Evolutionary conservation across 2,113 vertebrate species (phyloP).

Genomic region (Ophthalmolycus amberensis): DNA sequence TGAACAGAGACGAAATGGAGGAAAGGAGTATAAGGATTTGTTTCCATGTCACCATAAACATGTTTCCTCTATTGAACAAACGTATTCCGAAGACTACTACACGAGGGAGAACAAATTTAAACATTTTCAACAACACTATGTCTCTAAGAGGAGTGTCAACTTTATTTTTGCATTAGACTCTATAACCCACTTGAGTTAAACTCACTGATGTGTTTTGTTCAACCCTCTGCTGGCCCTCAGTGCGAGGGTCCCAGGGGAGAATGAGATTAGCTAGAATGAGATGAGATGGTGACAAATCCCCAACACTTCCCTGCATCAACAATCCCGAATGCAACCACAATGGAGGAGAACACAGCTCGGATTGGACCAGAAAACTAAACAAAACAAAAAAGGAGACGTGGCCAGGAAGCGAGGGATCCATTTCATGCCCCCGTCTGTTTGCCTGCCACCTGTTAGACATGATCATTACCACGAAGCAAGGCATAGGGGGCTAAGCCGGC

Average conservation of each 20-base stretch:
- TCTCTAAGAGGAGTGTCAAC: conserved; percentile 53
- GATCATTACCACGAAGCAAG: conserved; percentile 89
- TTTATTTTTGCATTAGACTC: conserved; percentile 54
- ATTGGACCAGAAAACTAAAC: conserved; percentile 77
- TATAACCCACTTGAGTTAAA: conserved; percentile 68
- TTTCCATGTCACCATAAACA: conserved; percentile 55
- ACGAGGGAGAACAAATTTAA: neutral
- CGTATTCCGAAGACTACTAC: conserved; percentile 15
- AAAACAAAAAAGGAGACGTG: conserved; percentile 82
- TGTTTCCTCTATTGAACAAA: conserved; percentile 61
- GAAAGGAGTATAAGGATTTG: conserved; percentile 30
- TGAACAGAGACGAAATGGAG: conserved; percentile 47
- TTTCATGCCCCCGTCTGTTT: conserved; percentile 91
- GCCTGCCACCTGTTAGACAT: conserved; percentile 96
- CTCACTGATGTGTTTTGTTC: conserved; percentile 59
- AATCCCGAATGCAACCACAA: conserved; percentile 56
- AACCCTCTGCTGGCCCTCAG: conserved; percentile 45
- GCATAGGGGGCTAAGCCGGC: conserved; percentile 91
- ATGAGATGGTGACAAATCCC: conserved; percentile 83
- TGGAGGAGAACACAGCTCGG: conserved; percentile 27
- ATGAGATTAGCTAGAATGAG: conserved; percentile 79
- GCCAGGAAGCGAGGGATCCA: conserved; percentile 94
- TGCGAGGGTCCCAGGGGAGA: conserved; percentile 52
- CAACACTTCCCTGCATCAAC: conserved; percentile 68
- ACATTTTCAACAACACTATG: conserved; percentile 18